Percentiles rank a stretch among this genome's conserved stretches.
phyloP scores from a whole-genome alignment of 2,113 vertebrate species.

The Lepisosteus oculatus region DNA sequence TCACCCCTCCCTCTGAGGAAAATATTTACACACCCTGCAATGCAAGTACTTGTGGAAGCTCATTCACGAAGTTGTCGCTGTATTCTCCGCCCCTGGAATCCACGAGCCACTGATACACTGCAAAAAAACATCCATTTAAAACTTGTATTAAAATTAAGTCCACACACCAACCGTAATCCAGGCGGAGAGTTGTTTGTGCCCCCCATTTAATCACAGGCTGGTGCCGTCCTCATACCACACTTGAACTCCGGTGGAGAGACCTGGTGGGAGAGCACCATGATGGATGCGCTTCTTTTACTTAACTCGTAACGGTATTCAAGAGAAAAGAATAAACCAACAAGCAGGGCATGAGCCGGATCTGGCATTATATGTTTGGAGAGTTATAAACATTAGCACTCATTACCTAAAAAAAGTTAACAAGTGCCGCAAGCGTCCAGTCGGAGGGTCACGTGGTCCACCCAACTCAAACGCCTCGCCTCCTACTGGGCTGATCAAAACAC shows the following conservation, averaged over 20 bases:
- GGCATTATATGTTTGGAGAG: constrained; percentile 15
- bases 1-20: background rate
- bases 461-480: constrained; percentile 10
- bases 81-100: constrained; percentile 19
- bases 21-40: constrained; percentile 36
- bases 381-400: constrained; percentile 25
- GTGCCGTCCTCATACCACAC: constrained; percentile 47
- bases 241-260: constrained; percentile 24
- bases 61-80: constrained; percentile 24
- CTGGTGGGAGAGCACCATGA: constrained; percentile 29
- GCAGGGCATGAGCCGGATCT: constrained; percentile 18
- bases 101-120: constrained; percentile 21
- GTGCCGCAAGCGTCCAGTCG: constrained; percentile 13
- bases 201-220: constrained; percentile 42
- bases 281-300: constrained; percentile 19
- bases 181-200: constrained; percentile 62
- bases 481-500: constrained; percentile 6
- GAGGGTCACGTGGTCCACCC: constrained; percentile 21
- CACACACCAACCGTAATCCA: constrained; percentile 69
- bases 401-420: constrained; percentile 23
- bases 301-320: constrained; percentile 11
- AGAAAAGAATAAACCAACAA: constrained; percentile 23
- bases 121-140: constrained; percentile 16
- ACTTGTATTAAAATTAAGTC: constrained; percentile 42
- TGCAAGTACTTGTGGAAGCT: constrained; percentile 45